phyloP scores from a whole-genome alignment of 1,140 invertebrate species.

The Drosophila varians region DNA sequence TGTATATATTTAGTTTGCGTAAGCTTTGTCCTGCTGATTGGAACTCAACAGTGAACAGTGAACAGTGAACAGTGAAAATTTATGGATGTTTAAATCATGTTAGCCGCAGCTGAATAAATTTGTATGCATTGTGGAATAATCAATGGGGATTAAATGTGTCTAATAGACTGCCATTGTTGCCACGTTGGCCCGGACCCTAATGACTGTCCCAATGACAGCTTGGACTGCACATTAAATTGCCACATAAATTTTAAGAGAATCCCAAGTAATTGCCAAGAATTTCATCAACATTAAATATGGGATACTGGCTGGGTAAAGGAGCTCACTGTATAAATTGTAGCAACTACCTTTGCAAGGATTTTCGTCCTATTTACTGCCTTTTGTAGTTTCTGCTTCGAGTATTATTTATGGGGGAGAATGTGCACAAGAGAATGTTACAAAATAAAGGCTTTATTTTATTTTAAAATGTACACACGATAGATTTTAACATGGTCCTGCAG shows the following conservation, averaged over 20 bases:
- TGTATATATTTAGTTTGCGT: conserved; percentile 7
- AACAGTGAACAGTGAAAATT: conserved; percentile 53
- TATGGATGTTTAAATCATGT: conserved; percentile 58
- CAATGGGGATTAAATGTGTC: conserved; percentile 32
- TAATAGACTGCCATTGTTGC: conserved; percentile 7
- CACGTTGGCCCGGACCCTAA: conserved; percentile 20
- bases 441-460: background rate
- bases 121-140: conserved; percentile 33
- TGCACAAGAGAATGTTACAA: too few species aligned
- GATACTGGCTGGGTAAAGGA: conserved; percentile 7
- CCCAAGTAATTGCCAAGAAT: conserved; percentile 3
- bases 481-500: too few species aligned
- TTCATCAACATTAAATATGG: conserved; percentile 21
- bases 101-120: conserved; percentile 10
- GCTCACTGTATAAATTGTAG: background rate
- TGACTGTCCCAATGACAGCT: conserved; percentile 27
- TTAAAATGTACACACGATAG: too few species aligned
- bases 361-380: background rate
- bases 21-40: conserved; percentile 45
- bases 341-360: background rate
- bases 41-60: conserved; percentile 34
- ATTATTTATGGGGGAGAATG: background rate
- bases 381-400: background rate
- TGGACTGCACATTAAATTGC: conserved; percentile 18
- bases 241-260: background rate